Percentiles rank a stretch among this genome's conserved stretches.
phyloP scores from a whole-genome alignment of 2,797 vertebrate genomes.

The Vespertilio murinus region DNA sequence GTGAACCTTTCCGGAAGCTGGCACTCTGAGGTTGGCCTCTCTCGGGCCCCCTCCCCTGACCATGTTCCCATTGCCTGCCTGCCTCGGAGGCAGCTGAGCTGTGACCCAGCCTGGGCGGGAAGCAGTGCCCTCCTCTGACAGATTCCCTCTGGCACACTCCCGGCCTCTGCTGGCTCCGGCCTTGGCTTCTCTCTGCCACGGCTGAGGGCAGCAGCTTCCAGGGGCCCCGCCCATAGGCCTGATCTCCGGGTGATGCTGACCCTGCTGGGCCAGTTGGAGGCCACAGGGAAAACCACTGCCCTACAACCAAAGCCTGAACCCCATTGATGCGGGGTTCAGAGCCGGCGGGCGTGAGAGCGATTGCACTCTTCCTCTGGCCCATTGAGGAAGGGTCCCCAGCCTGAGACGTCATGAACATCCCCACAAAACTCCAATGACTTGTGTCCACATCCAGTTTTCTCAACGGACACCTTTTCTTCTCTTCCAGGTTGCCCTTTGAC shows the following conservation, averaged over 20 bases:
- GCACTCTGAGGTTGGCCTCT: not conserved
- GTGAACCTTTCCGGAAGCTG: not conserved
- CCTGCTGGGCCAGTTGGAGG: not conserved
- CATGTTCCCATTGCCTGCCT: not conserved
- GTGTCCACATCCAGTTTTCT: not conserved
- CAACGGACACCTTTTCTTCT: not conserved
- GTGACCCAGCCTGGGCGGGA: not conserved
- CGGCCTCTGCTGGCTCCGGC: not conserved
- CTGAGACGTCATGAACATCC: not conserved
- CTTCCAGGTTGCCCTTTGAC: not conserved
- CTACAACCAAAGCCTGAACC: not conserved
- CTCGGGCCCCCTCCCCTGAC: too few species aligned
- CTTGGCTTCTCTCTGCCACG: not conserved
- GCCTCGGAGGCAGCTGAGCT: not conserved
- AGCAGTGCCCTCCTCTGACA: not conserved
- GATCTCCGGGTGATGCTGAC: not conserved
- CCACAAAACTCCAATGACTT: not conserved
- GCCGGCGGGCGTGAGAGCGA: rapidly evolving
- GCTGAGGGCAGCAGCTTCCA: not conserved
- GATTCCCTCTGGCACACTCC: not conserved
- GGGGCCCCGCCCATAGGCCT: not conserved
- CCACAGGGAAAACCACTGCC: not conserved
- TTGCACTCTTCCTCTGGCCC: not conserved
- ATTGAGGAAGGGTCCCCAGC: not conserved
- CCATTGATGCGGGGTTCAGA: not conserved